Percentiles rank a stretch among this genome's conserved stretches.
phyloP scores from a whole-genome alignment of 2,797 vertebrate species.

The Falco berigora region DNA sequence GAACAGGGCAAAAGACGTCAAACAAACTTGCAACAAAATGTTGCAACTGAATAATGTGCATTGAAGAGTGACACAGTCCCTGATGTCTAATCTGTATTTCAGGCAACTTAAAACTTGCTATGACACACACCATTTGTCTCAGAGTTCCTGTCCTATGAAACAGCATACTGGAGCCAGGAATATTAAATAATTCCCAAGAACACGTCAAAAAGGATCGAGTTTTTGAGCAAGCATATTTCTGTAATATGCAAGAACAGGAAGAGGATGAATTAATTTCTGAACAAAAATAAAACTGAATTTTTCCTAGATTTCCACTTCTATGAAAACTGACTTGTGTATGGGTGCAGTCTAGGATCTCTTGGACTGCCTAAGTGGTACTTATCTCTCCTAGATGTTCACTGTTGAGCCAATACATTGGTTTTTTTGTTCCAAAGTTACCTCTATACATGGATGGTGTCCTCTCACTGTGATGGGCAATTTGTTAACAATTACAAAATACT shows the following conservation, averaged over 20 bases:
- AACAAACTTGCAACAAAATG: neutral
- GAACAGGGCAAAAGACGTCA: neutral
- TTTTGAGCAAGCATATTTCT: neutral
- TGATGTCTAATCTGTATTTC: neutral
- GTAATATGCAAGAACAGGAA: neutral
- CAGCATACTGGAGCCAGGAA: neutral
- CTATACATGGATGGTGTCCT: neutral
- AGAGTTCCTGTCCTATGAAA: neutral
- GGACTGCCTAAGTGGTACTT: neutral
- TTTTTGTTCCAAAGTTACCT: neutral
- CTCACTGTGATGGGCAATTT: neutral
- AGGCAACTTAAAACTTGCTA: neutral
- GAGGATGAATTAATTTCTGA: neutral
- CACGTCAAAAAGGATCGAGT: neutral
- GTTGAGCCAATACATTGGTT: rapidly evolving
- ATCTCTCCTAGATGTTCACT: neutral
- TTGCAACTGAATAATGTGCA: neutral
- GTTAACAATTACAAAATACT: neutral
- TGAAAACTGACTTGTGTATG: neutral
- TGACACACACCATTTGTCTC: neutral
- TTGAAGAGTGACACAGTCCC: neutral
- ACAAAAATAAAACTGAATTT: neutral
- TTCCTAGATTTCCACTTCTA: neutral
- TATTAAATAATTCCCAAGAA: slow-evolving; percentile 13
- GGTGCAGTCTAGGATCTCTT: neutral